Base-by-base conservation (phyloP, 2,113 vertebrate species). In the Anguilla japonica region DNA sequence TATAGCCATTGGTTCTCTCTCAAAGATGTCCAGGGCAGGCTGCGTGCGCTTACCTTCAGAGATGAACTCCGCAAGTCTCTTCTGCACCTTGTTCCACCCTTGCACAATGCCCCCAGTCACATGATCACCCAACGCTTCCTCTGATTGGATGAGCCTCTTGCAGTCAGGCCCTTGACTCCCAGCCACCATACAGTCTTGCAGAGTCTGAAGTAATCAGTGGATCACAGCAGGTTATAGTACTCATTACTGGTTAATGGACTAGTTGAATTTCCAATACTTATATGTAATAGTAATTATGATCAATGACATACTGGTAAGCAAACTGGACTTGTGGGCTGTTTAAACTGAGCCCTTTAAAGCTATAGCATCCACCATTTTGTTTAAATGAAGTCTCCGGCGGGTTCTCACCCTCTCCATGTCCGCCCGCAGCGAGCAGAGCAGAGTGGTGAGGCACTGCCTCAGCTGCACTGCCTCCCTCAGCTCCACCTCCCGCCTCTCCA, bases 401-500 rank as follows among this genome's bases (percentile, higher is more conserved):
- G 60, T 7, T 34, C 15, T 86, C 79, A 95, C 91, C 81, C 89
- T 91, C 84, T 93, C 93, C 94, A 96, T 93, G 89, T 96, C 88
- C 0, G 90, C 89, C 86, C 91, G 83, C 81, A 96, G 92, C 2
- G 93, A 91, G 13, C 91, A 89, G 41, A 96, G 89, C 46, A 96
- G 82, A 0, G 91, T 92, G 53, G 91, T 92, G 87, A 96, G 91
- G 85, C 93, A 89, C 86, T 93, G 91, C 3, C 94, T 94, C 81
- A 96, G 93, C 88, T 93, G 94, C 89, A 91, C 92, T 1, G 94
- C 91, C 84, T 94, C 93, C n/a, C 94, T 89, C 39, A 96, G 93
- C 90, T 96, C 94, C 2, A 92, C 93, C 86, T 97, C 94, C 67
- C 95, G 90, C 29, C 93, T 94, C 83, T 94, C 94, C 88, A 95